These are phyloP conservation scores for Acrobasis repandana DNA, from an alignment of 2,888 invertebrate genomes.

Conservation along the genomic window DNA sequence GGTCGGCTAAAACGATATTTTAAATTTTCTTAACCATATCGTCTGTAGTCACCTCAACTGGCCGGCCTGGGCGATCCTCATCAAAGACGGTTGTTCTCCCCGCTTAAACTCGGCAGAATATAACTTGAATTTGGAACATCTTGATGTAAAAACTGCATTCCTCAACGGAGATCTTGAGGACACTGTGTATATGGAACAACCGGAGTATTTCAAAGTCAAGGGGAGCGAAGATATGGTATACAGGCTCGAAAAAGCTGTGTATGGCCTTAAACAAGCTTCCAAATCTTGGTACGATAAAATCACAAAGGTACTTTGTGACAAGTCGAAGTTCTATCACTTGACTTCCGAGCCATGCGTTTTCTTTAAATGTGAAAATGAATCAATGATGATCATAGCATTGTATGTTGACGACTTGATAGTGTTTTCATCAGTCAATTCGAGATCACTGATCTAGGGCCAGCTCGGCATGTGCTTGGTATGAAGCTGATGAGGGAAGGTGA, in stretches of 20 bases:
- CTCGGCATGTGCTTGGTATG: background rate
- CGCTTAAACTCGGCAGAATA: background rate
- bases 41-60: too few relatives aligned
- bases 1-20: too few relatives aligned
- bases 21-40: too few relatives aligned
- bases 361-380: background rate
- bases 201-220: background rate
- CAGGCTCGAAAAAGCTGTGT: background rate
- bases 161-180: background rate
- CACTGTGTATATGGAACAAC: background rate
- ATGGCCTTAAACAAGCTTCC: background rate
- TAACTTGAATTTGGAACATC: background rate
- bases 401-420: background rate
- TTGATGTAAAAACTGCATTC: conserved; percentile 3
- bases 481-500: too few relatives aligned
- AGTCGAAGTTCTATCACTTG: background rate
- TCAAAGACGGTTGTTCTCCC: too few relatives aligned
- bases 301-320: background rate
- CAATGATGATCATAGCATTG: background rate
- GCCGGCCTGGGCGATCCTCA: too few relatives aligned
- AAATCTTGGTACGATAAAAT: background rate
- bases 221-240: background rate
- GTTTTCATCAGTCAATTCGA: background rate
- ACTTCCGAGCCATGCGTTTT: background rate
- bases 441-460: background rate